These are phyloP conservation scores for Palaemon carinicauda DNA, from an alignment of 1,140 invertebrate species.

Conservation along the genomic window DNA sequence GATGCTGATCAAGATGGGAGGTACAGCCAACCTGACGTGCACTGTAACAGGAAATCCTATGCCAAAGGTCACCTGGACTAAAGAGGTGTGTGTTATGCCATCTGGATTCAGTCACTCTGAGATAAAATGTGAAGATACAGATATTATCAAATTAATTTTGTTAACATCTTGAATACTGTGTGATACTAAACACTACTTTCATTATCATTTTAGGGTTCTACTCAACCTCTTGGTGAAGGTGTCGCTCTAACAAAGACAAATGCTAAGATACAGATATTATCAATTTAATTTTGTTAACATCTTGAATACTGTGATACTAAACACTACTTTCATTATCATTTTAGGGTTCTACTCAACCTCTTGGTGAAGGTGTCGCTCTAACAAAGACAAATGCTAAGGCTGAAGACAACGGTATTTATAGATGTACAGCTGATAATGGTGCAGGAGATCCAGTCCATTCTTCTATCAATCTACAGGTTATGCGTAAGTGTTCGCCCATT, in stretches of 20 bases:
- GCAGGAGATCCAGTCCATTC: neutral
- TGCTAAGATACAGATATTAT: neutral
- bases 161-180: neutral
- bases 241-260: neutral
- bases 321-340: neutral
- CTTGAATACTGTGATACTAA: neutral
- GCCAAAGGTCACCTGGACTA: conserved; percentile 23
- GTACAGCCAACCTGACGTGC: conserved; percentile 2
- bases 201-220: neutral
- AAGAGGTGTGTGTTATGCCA: neutral
- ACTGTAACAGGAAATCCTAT: neutral
- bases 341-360: neutral
- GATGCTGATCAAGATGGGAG: conserved; percentile 6
- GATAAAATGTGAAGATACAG: neutral
- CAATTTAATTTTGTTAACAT: neutral
- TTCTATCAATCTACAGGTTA: conserved; percentile 14
- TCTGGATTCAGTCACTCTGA: neutral
- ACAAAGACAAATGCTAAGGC: neutral
- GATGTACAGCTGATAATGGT: conserved; percentile 19
- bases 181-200: neutral
- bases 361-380: neutral
- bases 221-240: neutral
- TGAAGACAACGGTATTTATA: conserved; percentile 31
- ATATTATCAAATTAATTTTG: neutral
- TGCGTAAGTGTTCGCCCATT: neutral